These are phyloP conservation scores for Notarius quadriscutis DNA, from an alignment of 2,113 vertebrate genomes.

Conservation along the genomic window DNA sequence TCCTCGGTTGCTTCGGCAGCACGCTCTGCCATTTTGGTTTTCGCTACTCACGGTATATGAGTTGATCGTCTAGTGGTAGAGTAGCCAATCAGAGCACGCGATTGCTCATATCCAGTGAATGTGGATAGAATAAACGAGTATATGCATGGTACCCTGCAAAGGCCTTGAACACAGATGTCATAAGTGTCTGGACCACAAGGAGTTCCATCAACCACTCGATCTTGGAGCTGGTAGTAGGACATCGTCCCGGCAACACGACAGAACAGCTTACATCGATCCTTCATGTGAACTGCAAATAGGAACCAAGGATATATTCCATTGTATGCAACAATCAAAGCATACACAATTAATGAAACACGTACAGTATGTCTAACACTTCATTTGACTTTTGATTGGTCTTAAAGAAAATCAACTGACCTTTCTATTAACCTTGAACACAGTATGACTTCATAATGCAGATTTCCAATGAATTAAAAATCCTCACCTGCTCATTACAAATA, in stretches of 20 bases:
- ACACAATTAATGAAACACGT: neutral
- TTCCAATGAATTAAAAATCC: neutral
- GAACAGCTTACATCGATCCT: constrained; percentile 98
- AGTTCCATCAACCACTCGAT: constrained; percentile 90
- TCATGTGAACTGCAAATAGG: constrained; percentile 83
- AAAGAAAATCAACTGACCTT: neutral
- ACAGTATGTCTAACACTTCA: neutral
- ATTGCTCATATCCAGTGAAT: too few species aligned
- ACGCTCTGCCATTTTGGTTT: too few species aligned
- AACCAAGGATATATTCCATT: neutral
- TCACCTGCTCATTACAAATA: neutral
- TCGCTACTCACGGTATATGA: too few species aligned
- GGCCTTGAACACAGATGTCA: constrained; percentile 97
- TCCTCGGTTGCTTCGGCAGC: too few species aligned
- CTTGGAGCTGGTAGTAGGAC: constrained; percentile 92
- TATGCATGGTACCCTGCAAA: constrained; percentile 84
- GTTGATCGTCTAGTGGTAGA: too few species aligned
- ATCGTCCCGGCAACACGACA: constrained; percentile 90
- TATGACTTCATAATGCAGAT: neutral
- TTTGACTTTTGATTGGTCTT: neutral
- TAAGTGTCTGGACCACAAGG: constrained; percentile 88
- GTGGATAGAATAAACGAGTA: too few species aligned
- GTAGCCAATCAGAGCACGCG: too few species aligned
- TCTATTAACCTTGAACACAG: neutral
- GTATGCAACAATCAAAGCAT: neutral